Conservation (phyloP, 2,888 invertebrate species). For the Hesperia comma region DNA sequence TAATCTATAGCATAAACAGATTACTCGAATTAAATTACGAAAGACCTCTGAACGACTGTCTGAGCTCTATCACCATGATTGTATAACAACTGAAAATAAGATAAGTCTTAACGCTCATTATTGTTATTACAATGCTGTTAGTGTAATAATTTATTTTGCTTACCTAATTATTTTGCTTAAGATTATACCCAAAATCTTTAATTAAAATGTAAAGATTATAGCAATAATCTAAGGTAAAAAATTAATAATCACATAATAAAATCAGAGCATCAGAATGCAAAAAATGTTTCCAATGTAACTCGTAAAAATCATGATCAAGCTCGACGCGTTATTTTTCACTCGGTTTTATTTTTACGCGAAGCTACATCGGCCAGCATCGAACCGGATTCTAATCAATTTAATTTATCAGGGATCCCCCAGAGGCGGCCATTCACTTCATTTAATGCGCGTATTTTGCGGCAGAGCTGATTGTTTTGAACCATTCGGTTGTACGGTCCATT, state of each 20-base stretch:
- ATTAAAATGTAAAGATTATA: no score
- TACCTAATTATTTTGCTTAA: no score
- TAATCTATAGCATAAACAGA: no score
- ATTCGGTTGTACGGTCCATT: constrained; percentile 83
- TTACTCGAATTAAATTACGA: no score
- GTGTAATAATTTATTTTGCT: no score
- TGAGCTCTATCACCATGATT: no score
- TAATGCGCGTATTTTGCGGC: constrained; percentile 84
- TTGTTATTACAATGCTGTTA: no score
- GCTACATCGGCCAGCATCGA: constrained; percentile 77
- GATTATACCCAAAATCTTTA: no score
- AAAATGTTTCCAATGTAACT: constrained; percentile 28
- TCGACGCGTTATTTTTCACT: constrained; percentile 75
- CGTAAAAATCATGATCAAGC: constrained; percentile 42
- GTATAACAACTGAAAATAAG: no score
- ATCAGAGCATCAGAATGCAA: neutral
- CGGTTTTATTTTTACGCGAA: constrained; percentile 77
- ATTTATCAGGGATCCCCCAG: constrained; percentile 82
- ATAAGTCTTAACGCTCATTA: no score
- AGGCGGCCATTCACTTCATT: constrained; percentile 84
- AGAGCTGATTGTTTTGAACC: constrained; percentile 83
- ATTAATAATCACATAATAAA: constrained; percentile 11
- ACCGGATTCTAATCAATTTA: constrained; percentile 84
- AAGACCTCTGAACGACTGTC: no score
- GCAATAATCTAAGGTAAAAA: neutral